A percentile compares a stretch with the other conserved stretches of the same genome.
phyloP scores from a whole-genome alignment of 2,113 vertebrate genomes.

The Bos indicus region DNA sequence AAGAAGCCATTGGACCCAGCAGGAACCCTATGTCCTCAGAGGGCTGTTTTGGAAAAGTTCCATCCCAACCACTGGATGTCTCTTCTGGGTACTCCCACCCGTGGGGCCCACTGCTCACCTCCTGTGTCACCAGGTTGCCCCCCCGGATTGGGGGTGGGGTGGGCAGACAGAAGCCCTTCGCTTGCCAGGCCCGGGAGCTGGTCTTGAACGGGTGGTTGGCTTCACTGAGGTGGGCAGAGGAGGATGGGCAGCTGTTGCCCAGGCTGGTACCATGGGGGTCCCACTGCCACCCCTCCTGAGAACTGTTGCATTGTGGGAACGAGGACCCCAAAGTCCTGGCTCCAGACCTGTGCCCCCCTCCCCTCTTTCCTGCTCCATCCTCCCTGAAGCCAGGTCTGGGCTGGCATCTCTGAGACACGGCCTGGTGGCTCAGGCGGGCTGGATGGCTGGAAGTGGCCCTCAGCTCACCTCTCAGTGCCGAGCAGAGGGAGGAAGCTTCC shows the following conservation, averaged over 20 bases:
- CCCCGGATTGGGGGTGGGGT: slow-evolving; percentile 86
- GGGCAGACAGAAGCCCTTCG: slow-evolving; percentile 80
- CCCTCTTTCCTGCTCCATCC: background rate
- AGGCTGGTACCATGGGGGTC: background rate
- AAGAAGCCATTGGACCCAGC: background rate
- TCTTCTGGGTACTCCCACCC: background rate
- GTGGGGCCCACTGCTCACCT: slow-evolving; percentile 76
- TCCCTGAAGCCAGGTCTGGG: background rate
- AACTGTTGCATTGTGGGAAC: background rate
- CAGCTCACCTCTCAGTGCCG: slow-evolving; percentile 81
- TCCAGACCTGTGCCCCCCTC: background rate
- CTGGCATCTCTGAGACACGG: background rate
- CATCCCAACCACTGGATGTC: background rate
- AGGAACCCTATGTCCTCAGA: fast-evolving
- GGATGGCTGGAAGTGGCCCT: fast-evolving
- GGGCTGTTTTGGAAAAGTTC: background rate
- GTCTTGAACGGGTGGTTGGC: slow-evolving; percentile 82
- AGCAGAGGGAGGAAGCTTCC: slow-evolving; percentile 84
- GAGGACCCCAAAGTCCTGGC: background rate
- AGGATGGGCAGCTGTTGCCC: background rate
- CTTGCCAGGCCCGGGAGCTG: slow-evolving; percentile 80
- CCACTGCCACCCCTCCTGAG: background rate
- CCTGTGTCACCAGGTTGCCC: slow-evolving; percentile 81
- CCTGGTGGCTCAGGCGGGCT: background rate
- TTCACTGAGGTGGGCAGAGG: slow-evolving; percentile 73